Evolutionary conservation across 2,888 invertebrate genomes (phyloP).

Genomic region (Litoditis marina): DNA sequence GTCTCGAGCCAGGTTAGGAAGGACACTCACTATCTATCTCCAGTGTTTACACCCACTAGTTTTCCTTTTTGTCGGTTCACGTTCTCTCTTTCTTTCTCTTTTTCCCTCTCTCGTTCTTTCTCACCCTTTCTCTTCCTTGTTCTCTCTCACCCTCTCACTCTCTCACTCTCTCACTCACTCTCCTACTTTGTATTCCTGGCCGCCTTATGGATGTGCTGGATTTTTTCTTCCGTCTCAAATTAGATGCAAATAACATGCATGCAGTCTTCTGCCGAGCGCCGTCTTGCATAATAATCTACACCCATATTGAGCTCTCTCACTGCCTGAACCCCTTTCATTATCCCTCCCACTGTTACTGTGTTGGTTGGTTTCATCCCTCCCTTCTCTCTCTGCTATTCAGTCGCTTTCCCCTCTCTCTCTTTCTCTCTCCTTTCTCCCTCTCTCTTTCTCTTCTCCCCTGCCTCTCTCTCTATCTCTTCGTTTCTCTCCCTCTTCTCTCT

Average conservation of each 20-base stretch:
- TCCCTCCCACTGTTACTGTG: no score
- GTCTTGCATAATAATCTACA: constrained; percentile 17
- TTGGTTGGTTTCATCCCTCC: neutral
- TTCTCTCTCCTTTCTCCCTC: constrained; percentile 1
- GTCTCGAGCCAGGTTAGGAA: no score
- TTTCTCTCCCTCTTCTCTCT: neutral
- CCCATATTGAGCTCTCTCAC: neutral
- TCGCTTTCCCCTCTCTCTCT: neutral
- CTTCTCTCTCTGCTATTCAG: neutral
- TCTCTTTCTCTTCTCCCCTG: constrained; percentile 4
- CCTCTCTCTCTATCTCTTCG: neutral
- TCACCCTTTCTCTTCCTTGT: neutral
- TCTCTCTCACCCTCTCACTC: neutral
- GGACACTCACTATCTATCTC: no score
- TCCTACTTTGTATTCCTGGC: constrained; percentile 10
- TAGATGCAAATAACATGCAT: constrained; percentile 14
- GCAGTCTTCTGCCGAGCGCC: constrained; percentile 8
- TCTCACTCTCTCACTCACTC: neutral
- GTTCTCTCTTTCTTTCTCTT: neutral
- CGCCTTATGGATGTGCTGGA: constrained; percentile 1
- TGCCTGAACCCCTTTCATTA: no score
- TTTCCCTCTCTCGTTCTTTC: neutral
- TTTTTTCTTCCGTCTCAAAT: constrained; percentile 7
- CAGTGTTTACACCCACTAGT: no score
- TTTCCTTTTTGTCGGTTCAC: no score